Evolutionary conservation across 2,888 invertebrate genomes (phyloP), one percentile per base, ranked within the genome.

Genomic region (Neuroscelio doddi): DNA sequence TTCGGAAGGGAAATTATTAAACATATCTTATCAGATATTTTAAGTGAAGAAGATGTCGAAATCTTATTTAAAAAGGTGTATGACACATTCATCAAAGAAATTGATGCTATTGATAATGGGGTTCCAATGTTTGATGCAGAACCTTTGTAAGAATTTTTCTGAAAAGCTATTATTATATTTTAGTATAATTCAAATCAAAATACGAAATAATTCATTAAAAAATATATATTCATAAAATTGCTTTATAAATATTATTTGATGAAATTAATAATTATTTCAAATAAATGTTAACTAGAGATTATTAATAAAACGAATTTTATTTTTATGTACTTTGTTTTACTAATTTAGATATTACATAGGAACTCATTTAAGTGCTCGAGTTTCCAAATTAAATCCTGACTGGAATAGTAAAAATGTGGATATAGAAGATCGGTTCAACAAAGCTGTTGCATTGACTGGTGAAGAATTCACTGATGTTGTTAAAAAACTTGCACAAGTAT

Each of bases 61-160:
- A 74, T 86, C 0, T 85, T 93, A 9, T 95, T 88, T 75, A 86
- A 88, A 65, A 89, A 90, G 80, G 87, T 98, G 0, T 99, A 99
- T 82, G 91, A 93, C 68, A 89, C 89, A 57, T 93, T 98, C 52
- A 90, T 99, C 9, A 92, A 93, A 86, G 97, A 98, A 87, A 88
- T 99, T 61, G 99, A 99, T 86, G 98, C 93, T 0, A 93, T 98
- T 52, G 99, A 99, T 83, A 99, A 99, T 86, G 99, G 98, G n/a
- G 88, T 98, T 0, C 90, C 92, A 0, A 92, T 94, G 88, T 90
- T 89, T 65, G 89, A 91, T 34, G 92, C 89, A 1, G 90, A 91
- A 76, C 91, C 92, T 0, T 42, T 59, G 76, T 86, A 81, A 70
- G 70, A 65, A 9, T 14, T 42, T 42, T 9, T 26, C 26, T 42